Conservation (phyloP, 2,888 invertebrate species). For the Nebria salina region DNA sequence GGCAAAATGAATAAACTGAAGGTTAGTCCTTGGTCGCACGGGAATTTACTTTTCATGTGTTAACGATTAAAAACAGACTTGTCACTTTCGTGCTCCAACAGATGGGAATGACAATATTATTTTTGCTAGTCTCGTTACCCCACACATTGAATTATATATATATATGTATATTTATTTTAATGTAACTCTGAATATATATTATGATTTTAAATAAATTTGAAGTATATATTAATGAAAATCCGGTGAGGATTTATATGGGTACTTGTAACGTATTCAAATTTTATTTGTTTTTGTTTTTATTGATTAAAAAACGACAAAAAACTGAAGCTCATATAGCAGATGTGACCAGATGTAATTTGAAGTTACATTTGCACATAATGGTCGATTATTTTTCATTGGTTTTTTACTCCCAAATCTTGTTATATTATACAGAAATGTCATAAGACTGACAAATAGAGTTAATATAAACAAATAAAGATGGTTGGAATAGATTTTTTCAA, state of each 20-base stretch:
- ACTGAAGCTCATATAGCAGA: not conserved
- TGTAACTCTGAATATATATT: not conserved
- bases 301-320: conserved; percentile 21
- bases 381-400: not conserved
- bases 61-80: too few species aligned
- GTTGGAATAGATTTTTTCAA: too few species aligned
- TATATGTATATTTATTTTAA: not conserved
- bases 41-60: not conserved
- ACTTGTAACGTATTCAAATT: not conserved
- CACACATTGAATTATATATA: too few species aligned
- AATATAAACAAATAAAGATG: not conserved
- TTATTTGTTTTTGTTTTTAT: conserved; percentile 12
- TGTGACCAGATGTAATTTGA: conserved; percentile 18
- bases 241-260: not conserved
- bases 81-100: not conserved
- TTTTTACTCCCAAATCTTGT: not conserved
- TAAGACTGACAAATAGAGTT: not conserved
- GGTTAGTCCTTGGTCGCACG: not conserved
- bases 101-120: too few species aligned
- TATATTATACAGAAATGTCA: not conserved
- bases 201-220: not conserved
- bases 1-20: not conserved
- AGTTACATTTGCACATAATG: conserved; percentile 24
- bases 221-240: not conserved
- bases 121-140: not conserved